These are phyloP conservation scores for Chlorodrepanis virens DNA, from an alignment of 2,113 vertebrate genomes.

Conservation along the genomic window DNA sequence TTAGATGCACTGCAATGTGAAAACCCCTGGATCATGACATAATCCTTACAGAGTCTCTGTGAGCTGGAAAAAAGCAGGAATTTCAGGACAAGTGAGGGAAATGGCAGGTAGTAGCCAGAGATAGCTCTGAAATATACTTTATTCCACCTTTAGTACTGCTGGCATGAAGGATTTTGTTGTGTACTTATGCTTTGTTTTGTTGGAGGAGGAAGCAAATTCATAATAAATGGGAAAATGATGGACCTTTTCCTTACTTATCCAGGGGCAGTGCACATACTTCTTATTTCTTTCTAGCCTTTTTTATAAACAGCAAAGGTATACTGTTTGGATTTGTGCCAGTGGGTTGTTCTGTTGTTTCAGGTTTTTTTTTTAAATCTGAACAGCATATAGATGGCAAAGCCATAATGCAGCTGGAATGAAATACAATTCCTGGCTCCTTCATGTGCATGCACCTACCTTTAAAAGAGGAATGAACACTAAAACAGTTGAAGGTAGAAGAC, in stretches of 20 bases:
- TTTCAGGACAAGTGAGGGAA: background rate
- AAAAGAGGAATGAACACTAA: background rate
- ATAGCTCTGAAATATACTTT: background rate
- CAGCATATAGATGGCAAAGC: background rate
- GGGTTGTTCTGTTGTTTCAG: background rate
- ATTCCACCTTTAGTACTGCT: background rate
- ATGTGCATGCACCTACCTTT: background rate
- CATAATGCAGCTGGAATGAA: background rate
- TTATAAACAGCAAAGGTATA: background rate
- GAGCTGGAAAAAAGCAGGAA: background rate
- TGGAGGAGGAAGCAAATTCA: background rate
- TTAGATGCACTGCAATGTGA: background rate
- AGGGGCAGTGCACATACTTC: background rate
- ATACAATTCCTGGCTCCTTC: background rate
- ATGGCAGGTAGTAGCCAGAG: background rate
- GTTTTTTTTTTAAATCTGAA: background rate
- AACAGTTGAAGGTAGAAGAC: background rate
- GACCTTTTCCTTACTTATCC: background rate
- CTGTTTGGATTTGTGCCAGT: background rate
- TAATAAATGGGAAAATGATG: background rate
- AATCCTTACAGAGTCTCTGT: background rate
- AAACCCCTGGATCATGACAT: background rate
- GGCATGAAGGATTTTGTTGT: background rate
- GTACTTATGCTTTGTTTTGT: background rate
- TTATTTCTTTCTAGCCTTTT: background rate